These are phyloP conservation scores for Cygnus buccinator DNA, from an alignment of 2,113 vertebrate species.

Conservation along the genomic window DNA sequence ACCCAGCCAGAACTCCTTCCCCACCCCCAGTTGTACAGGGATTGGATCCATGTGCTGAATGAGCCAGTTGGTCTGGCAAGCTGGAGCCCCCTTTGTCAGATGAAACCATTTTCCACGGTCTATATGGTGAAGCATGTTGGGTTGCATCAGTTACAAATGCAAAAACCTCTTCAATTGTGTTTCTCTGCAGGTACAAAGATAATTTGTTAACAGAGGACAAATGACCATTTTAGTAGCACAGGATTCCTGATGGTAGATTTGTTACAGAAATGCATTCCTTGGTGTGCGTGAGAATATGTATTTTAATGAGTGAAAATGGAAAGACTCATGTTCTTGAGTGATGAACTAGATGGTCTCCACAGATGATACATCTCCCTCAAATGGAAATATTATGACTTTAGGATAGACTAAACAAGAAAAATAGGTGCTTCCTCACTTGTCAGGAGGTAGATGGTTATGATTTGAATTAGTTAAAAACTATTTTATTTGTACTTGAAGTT, in stretches of 20 bases:
- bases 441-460: conserved; percentile 32
- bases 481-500: conserved; percentile 42
- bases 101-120: neutral
- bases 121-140: rapidly evolving
- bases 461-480: conserved; percentile 57
- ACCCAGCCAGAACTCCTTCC: too few species aligned
- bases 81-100: neutral
- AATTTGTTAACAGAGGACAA: neutral
- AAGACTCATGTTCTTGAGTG: conserved; percentile 18
- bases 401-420: conserved; percentile 40
- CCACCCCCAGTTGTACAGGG: neutral
- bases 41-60: neutral
- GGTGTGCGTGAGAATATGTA: neutral
- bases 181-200: neutral
- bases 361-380: conserved; percentile 16
- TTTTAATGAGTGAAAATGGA: conserved; percentile 29
- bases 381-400: conserved; percentile 46
- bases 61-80: neutral
- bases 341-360: conserved; percentile 1
- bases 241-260: neutral
- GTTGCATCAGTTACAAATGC: neutral
- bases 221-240: neutral
- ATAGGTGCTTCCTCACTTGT: conserved; percentile 38
- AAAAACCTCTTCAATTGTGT: neutral
- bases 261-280: neutral